A percentile compares a stretch with the other conserved stretches of the same genome.
Conservation (phyloP, 2,888 invertebrate species). For the Taphrorychus bicolor region DNA sequence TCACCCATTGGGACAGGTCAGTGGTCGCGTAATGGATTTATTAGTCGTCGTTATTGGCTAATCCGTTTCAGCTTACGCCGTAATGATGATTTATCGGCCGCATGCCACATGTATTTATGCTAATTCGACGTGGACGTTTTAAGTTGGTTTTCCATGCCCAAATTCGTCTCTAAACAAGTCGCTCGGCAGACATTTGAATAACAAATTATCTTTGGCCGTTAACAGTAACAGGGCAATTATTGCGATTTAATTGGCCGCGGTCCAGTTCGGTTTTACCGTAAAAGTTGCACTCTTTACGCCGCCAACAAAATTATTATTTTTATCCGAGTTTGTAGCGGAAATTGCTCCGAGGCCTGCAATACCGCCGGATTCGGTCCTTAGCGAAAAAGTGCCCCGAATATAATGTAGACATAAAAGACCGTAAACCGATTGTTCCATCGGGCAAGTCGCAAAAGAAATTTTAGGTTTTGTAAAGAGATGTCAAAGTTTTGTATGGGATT, state of each 20-base stretch:
- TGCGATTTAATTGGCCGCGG: background rate
- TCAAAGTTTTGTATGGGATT: too few relatives aligned
- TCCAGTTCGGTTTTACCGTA: background rate
- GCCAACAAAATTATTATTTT: background rate
- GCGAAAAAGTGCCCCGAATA: background rate
- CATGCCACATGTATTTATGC: slow-evolving; percentile 3
- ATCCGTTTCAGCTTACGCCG: background rate
- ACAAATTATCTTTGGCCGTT: background rate
- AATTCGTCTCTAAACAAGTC: background rate
- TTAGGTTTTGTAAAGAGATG: background rate
- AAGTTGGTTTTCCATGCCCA: background rate
- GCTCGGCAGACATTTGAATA: background rate
- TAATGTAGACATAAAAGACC: background rate
- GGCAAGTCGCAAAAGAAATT: background rate
- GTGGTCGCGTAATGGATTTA: background rate
- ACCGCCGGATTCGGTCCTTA: background rate
- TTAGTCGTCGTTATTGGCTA: background rate
- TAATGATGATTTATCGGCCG: slow-evolving; percentile 14
- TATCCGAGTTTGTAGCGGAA: too few relatives aligned
- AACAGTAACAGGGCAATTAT: background rate
- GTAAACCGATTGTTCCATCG: background rate
- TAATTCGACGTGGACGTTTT: slow-evolving; percentile 4
- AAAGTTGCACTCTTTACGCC: background rate
- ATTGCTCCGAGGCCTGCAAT: background rate
- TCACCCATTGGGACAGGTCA: background rate